Evolutionary conservation across 2,113 vertebrate genomes (phyloP), one percentile per base, ranked within the genome.

Genomic region (Rhea pennata): DNA sequence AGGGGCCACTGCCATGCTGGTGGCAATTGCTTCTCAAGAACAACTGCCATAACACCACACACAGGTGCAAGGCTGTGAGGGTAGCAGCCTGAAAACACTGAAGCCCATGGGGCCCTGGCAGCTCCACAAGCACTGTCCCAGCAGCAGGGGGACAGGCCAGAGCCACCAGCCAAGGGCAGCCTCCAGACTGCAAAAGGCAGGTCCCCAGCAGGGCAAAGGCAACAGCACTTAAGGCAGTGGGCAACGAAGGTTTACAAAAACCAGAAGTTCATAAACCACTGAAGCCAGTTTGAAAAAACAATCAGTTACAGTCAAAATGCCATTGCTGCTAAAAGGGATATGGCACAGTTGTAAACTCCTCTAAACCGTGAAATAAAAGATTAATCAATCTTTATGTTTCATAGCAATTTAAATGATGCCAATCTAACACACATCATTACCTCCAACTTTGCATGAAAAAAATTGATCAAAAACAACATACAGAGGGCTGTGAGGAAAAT

Each of bases 91-190:
- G 0, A 1, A 26, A 73, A 7, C 29, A 42, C 36, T 36, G 36
- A 36, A 36, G 36, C 36, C 44, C 44, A 15, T 15, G 44, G 54
- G 6, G 27, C 50, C 65, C 21, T 0, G 1, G 31, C 16, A 40
- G 61, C 39, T 64, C 61, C 16, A 56, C 22, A 74, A 62, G 29
- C 15, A 0, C 31, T 6, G 29, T 0, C 1, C 31, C 65, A 2
- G 0, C 73, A 29, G 2, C 26, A 6, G 3, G 19, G 4, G 66
- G 21, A 13, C 33, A 20, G 42, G 24, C 21, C 6, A 2, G 42
- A 61, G 58, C 46, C 10, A 12, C 46, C 79, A 51, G 1, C 1
- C 10, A 75, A 76, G 16, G 56, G 51, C 84, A 69, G 31, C 13
- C 26, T 31, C 46, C 82, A 21, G 39, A 27, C 36, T 39, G 40